Conservation (phyloP, 1,140 invertebrate species). For the Brachionus paranguensis region DNA sequence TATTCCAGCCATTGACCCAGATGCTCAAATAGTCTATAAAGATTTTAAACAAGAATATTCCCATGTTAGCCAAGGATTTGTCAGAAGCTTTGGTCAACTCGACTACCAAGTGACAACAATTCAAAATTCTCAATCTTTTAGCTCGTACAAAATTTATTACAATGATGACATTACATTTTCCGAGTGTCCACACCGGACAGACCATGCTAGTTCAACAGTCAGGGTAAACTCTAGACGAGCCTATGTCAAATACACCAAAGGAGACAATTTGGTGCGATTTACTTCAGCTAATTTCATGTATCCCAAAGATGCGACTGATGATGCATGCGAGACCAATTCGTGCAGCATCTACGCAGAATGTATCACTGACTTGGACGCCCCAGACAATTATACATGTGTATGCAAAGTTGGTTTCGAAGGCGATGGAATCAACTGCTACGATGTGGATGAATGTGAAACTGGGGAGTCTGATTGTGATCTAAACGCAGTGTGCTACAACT, state of each 20-base stretch:
- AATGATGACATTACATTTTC: constrained; percentile 23
- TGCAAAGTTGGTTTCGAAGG: constrained; percentile 38
- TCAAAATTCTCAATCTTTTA: constrained; percentile 27
- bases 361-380: neutral
- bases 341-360: constrained; percentile 39
- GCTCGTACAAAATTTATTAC: neutral
- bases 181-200: constrained; percentile 22
- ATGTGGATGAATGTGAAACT: constrained; percentile 31
- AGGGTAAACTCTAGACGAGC: constrained; percentile 14
- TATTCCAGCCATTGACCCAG: constrained; percentile 4
- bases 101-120: neutral
- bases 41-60: constrained; percentile 35
- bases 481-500: constrained; percentile 33
- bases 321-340: constrained; percentile 24
- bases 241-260: constrained; percentile 26
- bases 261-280: constrained; percentile 5
- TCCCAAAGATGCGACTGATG: constrained; percentile 9
- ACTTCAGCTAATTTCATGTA: constrained; percentile 12
- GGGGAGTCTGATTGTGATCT: constrained; percentile 34
- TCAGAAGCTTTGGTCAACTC: neutral
- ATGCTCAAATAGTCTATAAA: constrained; percentile 32
- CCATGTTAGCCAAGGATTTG: neutral
- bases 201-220: neutral
- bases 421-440: constrained; percentile 30
- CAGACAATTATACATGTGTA: constrained; percentile 33